Base-by-base conservation (phyloP, 2,797 vertebrate genomes). In the Ptychobarbus kaznakovi region DNA sequence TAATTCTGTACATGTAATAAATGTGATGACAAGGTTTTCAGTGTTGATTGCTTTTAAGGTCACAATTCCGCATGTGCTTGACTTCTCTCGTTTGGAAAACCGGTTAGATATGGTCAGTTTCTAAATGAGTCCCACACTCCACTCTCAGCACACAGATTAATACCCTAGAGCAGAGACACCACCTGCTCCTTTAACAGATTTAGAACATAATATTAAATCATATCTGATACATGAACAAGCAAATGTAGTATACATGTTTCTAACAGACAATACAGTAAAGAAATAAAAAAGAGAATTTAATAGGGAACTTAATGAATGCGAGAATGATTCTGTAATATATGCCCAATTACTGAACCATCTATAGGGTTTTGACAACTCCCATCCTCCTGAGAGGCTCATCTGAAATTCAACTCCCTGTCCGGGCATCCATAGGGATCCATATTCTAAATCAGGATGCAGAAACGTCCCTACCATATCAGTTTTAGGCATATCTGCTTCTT, bases 1-100 rank as follows among this genome's bases (percentile, higher is more conserved):
- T 92, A 91, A 94, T 94, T 94, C 94, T 95, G 94, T 95, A 95
- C 94, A 95, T 89, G 91, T 93, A 93, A 93, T 93, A 94, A 93
- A 93, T 93, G 93, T 91, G 92, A 94, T 93, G 94, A 94, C 92
- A 90, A 84, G 86, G 70, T 84, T 82, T 87, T 89, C 84, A 82
- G 86, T 90, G 87, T 88, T 80, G 82, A 90, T 89, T 87, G 90
- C 88, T 89, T 89, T 77, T 89, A 86, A 81, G 83, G 79, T 87
- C 87, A 86, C 75, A 90, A 90, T 88, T 76, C 75, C 28, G 18
- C 80, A 89, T 87, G 87, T 89, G 88, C 79, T 85, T 84, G 69
- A 82, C 28, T 8, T 44, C 68, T 6, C 74, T 74, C 72, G 40
- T 56, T 77, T 70, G 35, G 58, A 86, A 86, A 86, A 84, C 16